Evolutionary conservation across 2,888 invertebrate species (phyloP).

Genomic region (Thymelicus lineola): DNA sequence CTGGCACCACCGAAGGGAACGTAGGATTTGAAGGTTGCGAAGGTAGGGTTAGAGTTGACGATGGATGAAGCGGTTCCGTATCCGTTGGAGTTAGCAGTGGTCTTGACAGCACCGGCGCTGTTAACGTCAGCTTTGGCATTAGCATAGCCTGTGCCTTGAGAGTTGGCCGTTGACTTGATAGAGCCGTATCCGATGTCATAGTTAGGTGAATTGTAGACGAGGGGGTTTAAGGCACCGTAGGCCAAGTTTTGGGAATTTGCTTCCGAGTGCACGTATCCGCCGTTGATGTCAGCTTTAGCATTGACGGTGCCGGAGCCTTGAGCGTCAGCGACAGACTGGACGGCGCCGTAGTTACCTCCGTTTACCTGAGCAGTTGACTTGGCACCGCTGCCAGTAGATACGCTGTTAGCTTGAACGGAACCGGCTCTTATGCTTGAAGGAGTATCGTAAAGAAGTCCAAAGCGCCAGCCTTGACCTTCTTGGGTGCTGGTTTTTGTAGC

Average conservation of each 20-base stretch:
- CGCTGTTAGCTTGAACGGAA: slow-evolving; percentile 49
- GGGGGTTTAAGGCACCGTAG: slow-evolving; percentile 42
- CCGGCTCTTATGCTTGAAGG: slow-evolving; percentile 52
- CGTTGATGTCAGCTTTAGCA: slow-evolving; percentile 58
- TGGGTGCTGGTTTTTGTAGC: slow-evolving; percentile 57
- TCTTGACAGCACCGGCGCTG: slow-evolving; percentile 43
- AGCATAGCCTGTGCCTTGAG: slow-evolving; percentile 39
- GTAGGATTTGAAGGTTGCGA: slow-evolving; percentile 40
- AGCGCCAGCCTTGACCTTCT: slow-evolving; percentile 68
- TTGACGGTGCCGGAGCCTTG: slow-evolving; percentile 55
- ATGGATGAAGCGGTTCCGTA: slow-evolving; percentile 44
- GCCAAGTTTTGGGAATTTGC: slow-evolving; percentile 52
- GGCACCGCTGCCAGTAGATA: slow-evolving; percentile 49
- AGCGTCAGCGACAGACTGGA: slow-evolving; percentile 56
- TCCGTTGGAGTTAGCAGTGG: slow-evolving; percentile 49
- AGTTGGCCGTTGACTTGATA: slow-evolving; percentile 40
- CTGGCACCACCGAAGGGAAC: slow-evolving; percentile 49
- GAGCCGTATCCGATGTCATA: slow-evolving; percentile 39
- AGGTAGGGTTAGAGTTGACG: slow-evolving; percentile 45
- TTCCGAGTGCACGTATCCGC: slow-evolving; percentile 54
- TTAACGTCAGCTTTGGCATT: slow-evolving; percentile 40
- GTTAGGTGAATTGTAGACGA: slow-evolving; percentile 41
- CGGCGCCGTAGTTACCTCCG: slow-evolving; percentile 49
- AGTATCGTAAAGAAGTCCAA: slow-evolving; percentile 66
- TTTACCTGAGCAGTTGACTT: slow-evolving; percentile 50